Conservation (phyloP, 2,888 invertebrate species). For the Cerastoderma edule region DNA sequence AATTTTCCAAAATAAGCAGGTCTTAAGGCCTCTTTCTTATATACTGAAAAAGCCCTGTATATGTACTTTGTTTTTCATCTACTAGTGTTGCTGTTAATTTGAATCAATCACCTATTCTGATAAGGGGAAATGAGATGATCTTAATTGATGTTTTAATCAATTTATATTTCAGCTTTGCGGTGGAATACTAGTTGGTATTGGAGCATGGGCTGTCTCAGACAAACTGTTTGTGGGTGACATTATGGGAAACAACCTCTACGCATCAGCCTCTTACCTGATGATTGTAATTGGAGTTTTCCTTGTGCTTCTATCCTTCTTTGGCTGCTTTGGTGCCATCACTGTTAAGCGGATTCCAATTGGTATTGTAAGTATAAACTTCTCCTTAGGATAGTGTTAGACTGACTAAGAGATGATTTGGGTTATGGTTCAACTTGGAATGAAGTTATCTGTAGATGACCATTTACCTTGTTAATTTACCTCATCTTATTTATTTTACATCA, state of each 20-base stretch:
- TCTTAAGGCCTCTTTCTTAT: too few species aligned
- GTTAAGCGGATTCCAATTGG: constrained; percentile 96
- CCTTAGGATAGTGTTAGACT: background rate
- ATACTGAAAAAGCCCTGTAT: too few species aligned
- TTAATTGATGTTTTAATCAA: background rate
- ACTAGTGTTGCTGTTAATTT: too few species aligned
- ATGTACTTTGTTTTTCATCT: too few species aligned
- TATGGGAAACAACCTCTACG: constrained; percentile 93
- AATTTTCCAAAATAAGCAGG: too few species aligned
- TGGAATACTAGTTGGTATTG: constrained; percentile 88
- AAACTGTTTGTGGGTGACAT: constrained; percentile 93
- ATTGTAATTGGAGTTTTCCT: constrained; percentile 92
- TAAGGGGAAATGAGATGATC: too few species aligned
- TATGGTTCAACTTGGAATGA: too few species aligned
- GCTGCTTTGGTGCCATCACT: constrained; percentile 94
- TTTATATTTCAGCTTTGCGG: constrained; percentile 63
- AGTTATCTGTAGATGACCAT: too few species aligned
- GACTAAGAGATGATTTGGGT: too few species aligned
- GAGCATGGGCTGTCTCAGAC: constrained; percentile 93
- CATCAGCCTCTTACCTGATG: constrained; percentile 93
- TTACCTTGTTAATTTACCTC: too few species aligned
- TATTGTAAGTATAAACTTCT: constrained; percentile 87
- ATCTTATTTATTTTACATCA: too few species aligned
- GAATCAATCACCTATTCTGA: too few species aligned
- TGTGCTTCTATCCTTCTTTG: constrained; percentile 92